Percentiles rank a stretch among this genome's conserved stretches.
phyloP scores from a whole-genome alignment of 1,140 invertebrate species.

The Calliopsis andreniformis region DNA sequence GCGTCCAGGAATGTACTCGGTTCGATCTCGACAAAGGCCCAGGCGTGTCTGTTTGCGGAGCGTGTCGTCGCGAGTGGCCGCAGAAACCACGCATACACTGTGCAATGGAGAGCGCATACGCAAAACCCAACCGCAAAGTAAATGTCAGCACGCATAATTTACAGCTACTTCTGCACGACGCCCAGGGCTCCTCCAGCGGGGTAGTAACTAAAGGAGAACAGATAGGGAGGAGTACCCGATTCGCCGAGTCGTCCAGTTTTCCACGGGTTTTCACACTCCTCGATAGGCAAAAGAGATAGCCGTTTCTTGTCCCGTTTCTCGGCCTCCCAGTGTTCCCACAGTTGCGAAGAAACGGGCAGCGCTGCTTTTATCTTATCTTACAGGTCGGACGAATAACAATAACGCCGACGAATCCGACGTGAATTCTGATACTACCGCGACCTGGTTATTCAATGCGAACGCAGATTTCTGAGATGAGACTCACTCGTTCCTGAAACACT shows the following conservation, averaged over 20 bases:
- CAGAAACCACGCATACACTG: constrained; percentile 17
- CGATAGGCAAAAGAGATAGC: constrained; percentile 54
- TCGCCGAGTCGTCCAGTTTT: constrained; percentile 24
- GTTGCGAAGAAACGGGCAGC: not conserved
- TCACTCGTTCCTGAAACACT: too few relatives aligned
- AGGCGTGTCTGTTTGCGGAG: constrained; percentile 33
- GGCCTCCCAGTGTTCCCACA: constrained; percentile 31
- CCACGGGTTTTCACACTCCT: constrained; percentile 56
- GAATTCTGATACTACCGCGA: constrained; percentile 1
- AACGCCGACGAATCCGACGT: not conserved
- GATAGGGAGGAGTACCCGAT: constrained; percentile 31
- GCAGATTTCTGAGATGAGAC: too few relatives aligned
- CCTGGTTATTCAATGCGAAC: too few relatives aligned
- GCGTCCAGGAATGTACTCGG: not conserved
- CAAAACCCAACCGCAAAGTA: constrained; percentile 60
- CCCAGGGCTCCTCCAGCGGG: constrained; percentile 9
- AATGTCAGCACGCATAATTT: constrained; percentile 73
- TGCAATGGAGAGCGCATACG: constrained; percentile 26
- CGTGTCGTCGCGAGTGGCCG: constrained; percentile 56
- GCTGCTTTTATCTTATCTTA: not conserved
- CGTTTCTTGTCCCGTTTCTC: constrained; percentile 28
- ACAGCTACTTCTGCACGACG: constrained; percentile 69
- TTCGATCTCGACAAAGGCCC: constrained; percentile 23
- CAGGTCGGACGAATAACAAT: constrained; percentile 23
- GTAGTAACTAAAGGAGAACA: constrained; percentile 60